phyloP scores from a whole-genome alignment of 2,888 invertebrate species.

The Parnassius mnemosyne region DNA sequence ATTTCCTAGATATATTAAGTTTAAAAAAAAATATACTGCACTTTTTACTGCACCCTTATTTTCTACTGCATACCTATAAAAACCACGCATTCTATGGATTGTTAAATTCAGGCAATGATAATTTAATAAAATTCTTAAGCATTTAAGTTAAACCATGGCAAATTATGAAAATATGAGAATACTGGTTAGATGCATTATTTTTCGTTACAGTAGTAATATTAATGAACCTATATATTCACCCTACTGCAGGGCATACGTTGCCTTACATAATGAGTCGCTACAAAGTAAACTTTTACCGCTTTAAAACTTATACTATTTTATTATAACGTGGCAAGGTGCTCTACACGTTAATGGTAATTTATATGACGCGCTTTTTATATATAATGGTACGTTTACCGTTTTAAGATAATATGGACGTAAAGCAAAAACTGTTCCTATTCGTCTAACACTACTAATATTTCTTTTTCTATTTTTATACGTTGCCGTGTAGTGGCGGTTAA shows the following conservation, averaged over 20 bases:
- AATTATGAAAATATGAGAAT: slow-evolving; percentile 19
- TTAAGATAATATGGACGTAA: no score
- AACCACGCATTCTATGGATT: background rate
- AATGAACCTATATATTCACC: slow-evolving; percentile 8
- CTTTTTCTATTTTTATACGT: no score
- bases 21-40: no score
- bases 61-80: no score
- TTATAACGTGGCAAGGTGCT: background rate
- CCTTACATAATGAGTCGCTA: slow-evolving; percentile 17
- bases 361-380: no score
- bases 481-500: no score
- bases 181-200: background rate
- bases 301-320: slow-evolving; percentile 9
- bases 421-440: no score
- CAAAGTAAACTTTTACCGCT: slow-evolving; percentile 1
- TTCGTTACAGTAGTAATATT: slow-evolving; percentile 22
- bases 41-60: no score
- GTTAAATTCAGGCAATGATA: slow-evolving; percentile 7
- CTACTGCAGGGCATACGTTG: slow-evolving; percentile 18
- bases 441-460: no score
- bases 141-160: slow-evolving; percentile 5
- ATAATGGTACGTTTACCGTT: no score
- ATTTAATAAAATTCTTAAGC: slow-evolving; percentile 16
- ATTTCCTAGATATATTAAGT: no score
- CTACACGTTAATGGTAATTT: no score